Conservation (phyloP, 2,797 vertebrate genomes). For the Picus viridis region DNA sequence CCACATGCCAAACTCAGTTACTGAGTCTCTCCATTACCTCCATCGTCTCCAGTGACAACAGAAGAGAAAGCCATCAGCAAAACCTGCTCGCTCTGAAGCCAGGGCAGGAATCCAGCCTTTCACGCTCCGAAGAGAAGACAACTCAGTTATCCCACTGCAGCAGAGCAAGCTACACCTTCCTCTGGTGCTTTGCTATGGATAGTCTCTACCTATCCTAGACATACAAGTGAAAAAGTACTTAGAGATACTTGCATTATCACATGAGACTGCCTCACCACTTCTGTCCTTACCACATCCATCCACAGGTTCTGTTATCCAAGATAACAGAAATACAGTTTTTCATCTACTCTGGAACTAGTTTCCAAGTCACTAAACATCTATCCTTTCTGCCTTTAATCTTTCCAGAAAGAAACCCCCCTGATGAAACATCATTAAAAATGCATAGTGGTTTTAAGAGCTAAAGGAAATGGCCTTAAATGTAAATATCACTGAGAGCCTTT, state of each 20-base stretch:
- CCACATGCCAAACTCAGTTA: neutral
- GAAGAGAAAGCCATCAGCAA: neutral
- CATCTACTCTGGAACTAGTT: neutral
- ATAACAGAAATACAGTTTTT: neutral
- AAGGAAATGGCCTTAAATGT: neutral
- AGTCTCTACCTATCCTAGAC: neutral
- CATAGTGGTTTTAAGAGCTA: neutral
- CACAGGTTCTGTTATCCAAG: neutral
- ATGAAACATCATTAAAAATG: conserved; percentile 20
- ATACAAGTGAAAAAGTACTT: neutral
- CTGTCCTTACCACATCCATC: neutral
- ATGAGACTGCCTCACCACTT: neutral
- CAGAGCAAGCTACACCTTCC: neutral
- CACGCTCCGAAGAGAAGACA: neutral
- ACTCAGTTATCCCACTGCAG: neutral
- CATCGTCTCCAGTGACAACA: neutral
- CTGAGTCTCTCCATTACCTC: fast-evolving
- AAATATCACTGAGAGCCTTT: neutral
- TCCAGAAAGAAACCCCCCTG: neutral
- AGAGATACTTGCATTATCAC: neutral
- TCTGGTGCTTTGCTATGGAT: neutral
- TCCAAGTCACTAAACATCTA: neutral
- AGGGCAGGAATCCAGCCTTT: neutral
- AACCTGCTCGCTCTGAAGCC: neutral
- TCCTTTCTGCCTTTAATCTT: neutral